A percentile compares a stretch with the other conserved stretches of the same genome.
phyloP scores from a whole-genome alignment of 1,140 invertebrate genomes.

The Augochlora pura region DNA sequence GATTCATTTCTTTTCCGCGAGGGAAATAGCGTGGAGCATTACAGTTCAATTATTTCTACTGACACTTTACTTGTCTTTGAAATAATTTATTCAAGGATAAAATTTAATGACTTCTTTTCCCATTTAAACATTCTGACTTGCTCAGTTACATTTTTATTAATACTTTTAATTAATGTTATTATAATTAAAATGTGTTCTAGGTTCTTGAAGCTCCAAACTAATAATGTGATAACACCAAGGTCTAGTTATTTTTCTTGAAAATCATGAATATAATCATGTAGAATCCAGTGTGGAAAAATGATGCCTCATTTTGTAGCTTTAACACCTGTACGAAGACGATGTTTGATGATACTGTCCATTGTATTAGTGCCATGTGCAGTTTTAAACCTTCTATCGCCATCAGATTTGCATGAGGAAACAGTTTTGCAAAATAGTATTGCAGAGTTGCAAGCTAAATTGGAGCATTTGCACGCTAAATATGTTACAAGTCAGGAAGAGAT shows the following conservation, averaged over 20 bases:
- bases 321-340: slow-evolving; percentile 68
- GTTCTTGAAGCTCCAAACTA: slow-evolving; percentile 5
- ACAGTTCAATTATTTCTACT: neutral
- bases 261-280: slow-evolving; percentile 64
- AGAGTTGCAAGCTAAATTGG: slow-evolving; percentile 82
- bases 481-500: slow-evolving; percentile 80
- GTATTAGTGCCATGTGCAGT: slow-evolving; percentile 73
- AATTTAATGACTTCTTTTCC: neutral
- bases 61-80: neutral
- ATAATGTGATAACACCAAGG: slow-evolving; percentile 35
- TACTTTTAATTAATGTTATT: neutral
- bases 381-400: slow-evolving; percentile 70
- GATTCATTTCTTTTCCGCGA: neutral
- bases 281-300: slow-evolving; percentile 59
- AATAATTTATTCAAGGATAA: neutral
- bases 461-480: slow-evolving; percentile 82
- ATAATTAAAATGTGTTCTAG: slow-evolving; percentile 25
- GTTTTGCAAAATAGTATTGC: slow-evolving; percentile 82
- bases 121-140: neutral
- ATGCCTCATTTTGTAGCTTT: slow-evolving; percentile 70
- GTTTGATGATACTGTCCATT: slow-evolving; percentile 69
- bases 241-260: slow-evolving; percentile 4
- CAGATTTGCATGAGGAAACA: slow-evolving; percentile 80
- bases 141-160: neutral
- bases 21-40: neutral